phyloP scores from a whole-genome alignment of 2,797 vertebrate species.

The Gymnoscopelus microlampas region DNA sequence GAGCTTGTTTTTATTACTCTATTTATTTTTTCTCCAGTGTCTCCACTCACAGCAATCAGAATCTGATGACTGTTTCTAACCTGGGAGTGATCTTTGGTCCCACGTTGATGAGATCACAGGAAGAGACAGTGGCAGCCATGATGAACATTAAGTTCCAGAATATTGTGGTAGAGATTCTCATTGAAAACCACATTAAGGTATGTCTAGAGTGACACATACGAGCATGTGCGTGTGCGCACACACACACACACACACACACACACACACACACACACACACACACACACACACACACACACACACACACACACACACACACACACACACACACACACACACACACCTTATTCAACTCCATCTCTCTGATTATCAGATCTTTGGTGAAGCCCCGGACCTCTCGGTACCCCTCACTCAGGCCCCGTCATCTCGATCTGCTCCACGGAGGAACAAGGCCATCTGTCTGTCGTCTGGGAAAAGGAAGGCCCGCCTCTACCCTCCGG shows the following conservation, averaged over 20 bases:
- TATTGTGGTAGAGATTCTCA: constrained; percentile 97
- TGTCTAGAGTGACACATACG: too few relatives aligned
- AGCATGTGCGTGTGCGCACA: not conserved
- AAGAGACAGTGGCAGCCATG: constrained; percentile 98
- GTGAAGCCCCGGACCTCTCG: constrained; percentile 92
- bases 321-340: not conserved
- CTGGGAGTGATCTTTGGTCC: constrained; percentile 98
- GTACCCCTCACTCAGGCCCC: constrained; percentile 91
- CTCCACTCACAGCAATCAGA: constrained; percentile 93
- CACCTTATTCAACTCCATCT: not conserved
- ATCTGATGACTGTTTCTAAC: constrained; percentile 98
- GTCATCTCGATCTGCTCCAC: constrained; percentile 84
- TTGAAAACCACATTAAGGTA: constrained; percentile 96
- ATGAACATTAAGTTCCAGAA: constrained; percentile 99
- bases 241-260: not conserved
- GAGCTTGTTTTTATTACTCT: too few relatives aligned
- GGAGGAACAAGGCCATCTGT: constrained; percentile 92
- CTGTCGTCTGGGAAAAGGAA: constrained; percentile 93
- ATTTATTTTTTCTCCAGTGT: constrained; percentile 78
- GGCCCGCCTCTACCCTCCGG: constrained; percentile 88
- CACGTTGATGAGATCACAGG: constrained; percentile 96
- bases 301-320: not conserved
- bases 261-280: not conserved
- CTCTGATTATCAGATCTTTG: constrained; percentile 87
- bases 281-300: not conserved